Evolutionary conservation across 2,888 invertebrate species (phyloP).

Genomic region (Xestoiulus laeticollis): DNA sequence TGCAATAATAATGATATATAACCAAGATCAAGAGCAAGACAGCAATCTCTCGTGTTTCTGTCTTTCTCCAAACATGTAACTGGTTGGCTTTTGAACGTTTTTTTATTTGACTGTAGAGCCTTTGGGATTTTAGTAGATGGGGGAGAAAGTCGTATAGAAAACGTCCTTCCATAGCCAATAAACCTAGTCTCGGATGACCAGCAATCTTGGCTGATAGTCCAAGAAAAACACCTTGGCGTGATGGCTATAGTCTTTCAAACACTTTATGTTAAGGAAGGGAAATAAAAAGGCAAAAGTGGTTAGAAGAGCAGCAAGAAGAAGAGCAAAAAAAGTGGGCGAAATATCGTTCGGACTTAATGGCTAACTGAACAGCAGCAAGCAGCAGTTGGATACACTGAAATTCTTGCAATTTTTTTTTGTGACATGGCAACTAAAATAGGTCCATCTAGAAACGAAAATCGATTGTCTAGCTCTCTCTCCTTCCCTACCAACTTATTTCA

Average conservation of each 20-base stretch:
- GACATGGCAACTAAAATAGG: conserved; percentile 7
- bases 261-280: conserved; percentile 38
- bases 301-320: not conserved
- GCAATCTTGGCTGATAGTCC: conserved; percentile 41
- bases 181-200: conserved; percentile 40
- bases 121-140: not conserved
- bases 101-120: conserved; percentile 30
- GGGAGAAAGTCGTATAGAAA: not conserved
- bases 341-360: conserved; percentile 10
- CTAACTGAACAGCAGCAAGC: conserved; percentile 5
- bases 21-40: not conserved
- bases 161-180: conserved; percentile 38
- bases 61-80: not conserved
- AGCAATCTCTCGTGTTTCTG: not conserved
- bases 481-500: conserved; percentile 47
- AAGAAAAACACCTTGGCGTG: conserved; percentile 35
- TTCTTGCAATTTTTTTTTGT: conserved; percentile 34
- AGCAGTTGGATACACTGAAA: not conserved
- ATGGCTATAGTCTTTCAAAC: conserved; percentile 34
- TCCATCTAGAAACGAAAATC: conserved; percentile 12
- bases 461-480: conserved; percentile 1
- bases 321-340: conserved; percentile 31
- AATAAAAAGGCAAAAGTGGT: conserved; percentile 43
- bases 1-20: not conserved
- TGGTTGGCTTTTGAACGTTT: conserved; percentile 19